phyloP scores from a whole-genome alignment of 2,797 vertebrate species.

The Telmatherina bonti region DNA sequence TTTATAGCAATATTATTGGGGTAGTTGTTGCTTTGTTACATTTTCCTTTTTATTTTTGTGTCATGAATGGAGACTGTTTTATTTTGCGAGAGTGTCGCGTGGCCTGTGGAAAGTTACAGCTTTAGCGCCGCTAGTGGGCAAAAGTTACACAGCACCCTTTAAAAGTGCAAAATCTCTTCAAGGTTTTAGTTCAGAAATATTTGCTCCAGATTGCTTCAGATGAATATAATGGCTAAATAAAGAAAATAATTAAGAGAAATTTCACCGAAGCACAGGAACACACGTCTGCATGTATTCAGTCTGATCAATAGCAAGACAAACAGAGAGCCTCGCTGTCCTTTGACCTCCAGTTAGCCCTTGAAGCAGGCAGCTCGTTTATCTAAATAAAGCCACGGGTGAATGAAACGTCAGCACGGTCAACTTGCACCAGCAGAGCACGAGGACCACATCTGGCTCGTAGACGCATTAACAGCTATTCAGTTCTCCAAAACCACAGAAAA shows the following conservation, averaged over 20 bases:
- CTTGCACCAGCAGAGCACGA: neutral
- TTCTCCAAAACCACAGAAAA: constrained; percentile 36
- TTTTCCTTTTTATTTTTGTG: no score
- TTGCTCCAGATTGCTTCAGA: neutral
- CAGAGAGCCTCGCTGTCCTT: neutral
- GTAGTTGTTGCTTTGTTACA: no score
- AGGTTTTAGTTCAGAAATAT: neutral
- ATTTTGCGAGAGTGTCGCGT: no score
- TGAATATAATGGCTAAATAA: neutral
- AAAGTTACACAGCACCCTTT: no score
- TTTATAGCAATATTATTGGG: no score
- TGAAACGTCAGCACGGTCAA: constrained; percentile 14
- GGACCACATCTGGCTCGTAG: constrained; percentile 23
- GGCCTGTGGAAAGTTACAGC: no score
- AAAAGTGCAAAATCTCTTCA: neutral
- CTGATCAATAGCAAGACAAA: neutral
- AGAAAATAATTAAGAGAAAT: neutral
- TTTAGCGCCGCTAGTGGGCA: no score
- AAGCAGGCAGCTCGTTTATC: constrained; percentile 25
- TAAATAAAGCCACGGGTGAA: constrained; percentile 3
- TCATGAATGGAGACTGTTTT: no score
- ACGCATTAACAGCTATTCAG: constrained; percentile 14
- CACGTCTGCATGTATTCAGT: neutral
- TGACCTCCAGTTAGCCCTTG: constrained; percentile 36
- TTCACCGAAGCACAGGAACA: neutral